Evolutionary conservation across 2,113 vertebrate species (phyloP), one percentile per base, ranked within the genome.

Genomic region (Oostethus manadensis): DNA sequence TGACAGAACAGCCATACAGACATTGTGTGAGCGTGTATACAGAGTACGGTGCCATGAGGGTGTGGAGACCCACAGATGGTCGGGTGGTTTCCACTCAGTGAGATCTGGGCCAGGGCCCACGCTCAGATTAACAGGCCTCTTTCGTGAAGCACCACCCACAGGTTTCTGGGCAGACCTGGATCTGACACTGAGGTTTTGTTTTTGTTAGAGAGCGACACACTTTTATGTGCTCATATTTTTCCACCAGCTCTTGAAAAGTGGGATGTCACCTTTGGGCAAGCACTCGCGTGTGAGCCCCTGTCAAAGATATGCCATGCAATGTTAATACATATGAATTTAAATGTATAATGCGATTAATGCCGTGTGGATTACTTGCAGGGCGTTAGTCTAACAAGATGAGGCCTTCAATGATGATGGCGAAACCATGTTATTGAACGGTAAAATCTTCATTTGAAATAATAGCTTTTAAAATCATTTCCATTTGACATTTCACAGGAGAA

Each of bases 31-130:
- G 45, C 29, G 22, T 62, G 67, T 48, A 56, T 66, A 66, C 44
- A 40, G 63, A 42, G 63, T 16, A 73, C 54, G 73, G 59, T 88
- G 88, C 87, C 88, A 91, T 77, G 86, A 83, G 79, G 85, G 72
- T 87, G 82, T 87, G 88, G 84, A 87, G 87, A 87, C 82, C 75
- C 86, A 84, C 89, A 90, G 88, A 89, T 91, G 89, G 89, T 76
- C 76, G 72, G 90, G 89, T 90, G 89, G 85, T 91, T 91, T 86
- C 90, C 87, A 78, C 86, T 87, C 89, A 68, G 89, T 87, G 76
- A 83, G 88, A 88, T 76, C 83, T 89, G 87, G 85, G 82, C 74
- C 75, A 54, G 68, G 68, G 80, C 86, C 86, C 74, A 22, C 73
- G 71, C 78, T 82, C 82, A 84, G 82, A 86, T 83, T 83, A 84